phyloP scores from a whole-genome alignment of 2,113 vertebrate genomes.

The Natator depressus region DNA sequence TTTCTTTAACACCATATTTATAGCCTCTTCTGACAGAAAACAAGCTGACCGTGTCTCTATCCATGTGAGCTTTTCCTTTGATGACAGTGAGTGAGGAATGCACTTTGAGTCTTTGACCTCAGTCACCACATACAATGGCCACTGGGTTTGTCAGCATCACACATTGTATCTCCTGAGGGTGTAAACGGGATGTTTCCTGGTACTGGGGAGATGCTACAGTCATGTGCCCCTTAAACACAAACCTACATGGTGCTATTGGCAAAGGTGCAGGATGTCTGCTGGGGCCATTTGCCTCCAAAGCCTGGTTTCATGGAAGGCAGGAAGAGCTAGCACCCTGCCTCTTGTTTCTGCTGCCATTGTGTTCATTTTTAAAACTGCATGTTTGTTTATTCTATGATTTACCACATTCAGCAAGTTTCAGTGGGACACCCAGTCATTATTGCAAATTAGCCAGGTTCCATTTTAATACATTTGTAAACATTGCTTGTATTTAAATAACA shows the following conservation, averaged over 20 bases:
- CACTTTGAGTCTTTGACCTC: no score
- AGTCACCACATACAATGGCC: no score
- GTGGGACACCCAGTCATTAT: background rate
- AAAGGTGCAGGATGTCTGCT: background rate
- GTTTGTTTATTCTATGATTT: background rate
- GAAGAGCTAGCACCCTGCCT: no score
- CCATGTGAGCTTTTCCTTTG: no score
- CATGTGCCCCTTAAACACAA: background rate
- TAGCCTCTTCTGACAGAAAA: no score
- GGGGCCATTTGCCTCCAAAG: background rate
- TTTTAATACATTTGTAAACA: background rate
- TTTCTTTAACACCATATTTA: no score
- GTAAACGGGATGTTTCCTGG: background rate
- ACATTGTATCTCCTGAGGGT: background rate
- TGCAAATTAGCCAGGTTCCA: background rate
- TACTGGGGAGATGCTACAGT: background rate
- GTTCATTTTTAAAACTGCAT: no score
- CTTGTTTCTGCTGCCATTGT: no score
- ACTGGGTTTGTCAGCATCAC: no score
- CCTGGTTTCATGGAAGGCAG: background rate
- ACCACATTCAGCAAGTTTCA: background rate
- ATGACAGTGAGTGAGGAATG: no score
- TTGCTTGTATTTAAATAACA: background rate
- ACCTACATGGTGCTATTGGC: background rate
- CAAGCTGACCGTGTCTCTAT: no score